Percentiles rank a stretch among this genome's conserved stretches.
Conservation (phyloP, 2,113 vertebrate genomes). For the Plestiodon gilberti region DNA sequence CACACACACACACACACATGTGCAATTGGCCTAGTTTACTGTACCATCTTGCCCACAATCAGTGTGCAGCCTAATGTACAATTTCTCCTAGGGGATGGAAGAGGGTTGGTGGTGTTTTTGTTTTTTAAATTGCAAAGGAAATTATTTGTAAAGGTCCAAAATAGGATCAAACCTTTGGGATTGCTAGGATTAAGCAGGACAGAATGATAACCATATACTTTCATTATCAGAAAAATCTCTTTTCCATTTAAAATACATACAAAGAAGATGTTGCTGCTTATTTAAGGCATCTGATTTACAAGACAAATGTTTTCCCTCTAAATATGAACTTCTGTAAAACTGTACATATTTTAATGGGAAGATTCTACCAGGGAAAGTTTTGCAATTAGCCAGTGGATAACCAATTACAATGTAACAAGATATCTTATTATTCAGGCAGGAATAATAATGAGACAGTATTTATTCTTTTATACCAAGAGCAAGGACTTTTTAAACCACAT, state of each 20-base stretch:
- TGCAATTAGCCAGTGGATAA: background rate
- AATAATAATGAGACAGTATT: background rate
- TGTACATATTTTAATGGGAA: conserved; percentile 29
- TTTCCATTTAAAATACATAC: conserved; percentile 5
- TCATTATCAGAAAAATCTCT: background rate
- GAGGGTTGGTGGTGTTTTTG: background rate
- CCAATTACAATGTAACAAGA: conserved; percentile 8
- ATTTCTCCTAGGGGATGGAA: conserved; percentile 12
- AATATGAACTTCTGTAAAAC: background rate
- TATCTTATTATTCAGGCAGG: background rate
- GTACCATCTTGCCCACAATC: background rate
- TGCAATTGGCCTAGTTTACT: background rate
- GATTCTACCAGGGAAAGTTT: conserved; percentile 3
- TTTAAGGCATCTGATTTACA: background rate
- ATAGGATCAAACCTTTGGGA: background rate
- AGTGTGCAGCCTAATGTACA: conserved; percentile 11
- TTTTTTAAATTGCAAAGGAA: conserved; percentile 37
- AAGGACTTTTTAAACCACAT: background rate
- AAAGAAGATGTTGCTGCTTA: background rate
- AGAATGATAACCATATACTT: background rate
- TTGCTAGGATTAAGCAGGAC: background rate
- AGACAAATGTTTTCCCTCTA: background rate
- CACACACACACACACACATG: background rate
- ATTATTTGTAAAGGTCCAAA: conserved; percentile 5
- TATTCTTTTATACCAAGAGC: background rate